Percentiles rank a stretch among this genome's conserved stretches.
Evolutionary conservation across 2,888 invertebrate genomes (phyloP).

Genomic region (Suillia variegata): DNA sequence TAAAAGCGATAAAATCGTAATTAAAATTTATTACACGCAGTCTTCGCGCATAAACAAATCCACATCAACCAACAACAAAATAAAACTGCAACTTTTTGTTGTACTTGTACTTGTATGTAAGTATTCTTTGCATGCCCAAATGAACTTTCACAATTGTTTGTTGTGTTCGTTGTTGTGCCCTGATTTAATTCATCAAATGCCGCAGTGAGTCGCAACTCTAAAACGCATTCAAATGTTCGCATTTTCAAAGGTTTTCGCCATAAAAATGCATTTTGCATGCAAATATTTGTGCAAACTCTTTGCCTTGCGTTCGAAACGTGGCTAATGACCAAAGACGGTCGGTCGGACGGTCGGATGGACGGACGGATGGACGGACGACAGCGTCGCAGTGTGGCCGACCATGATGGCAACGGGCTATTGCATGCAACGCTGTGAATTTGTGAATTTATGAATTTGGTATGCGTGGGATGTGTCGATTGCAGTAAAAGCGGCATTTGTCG

Average conservation of each 20-base stretch:
- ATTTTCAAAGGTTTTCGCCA: slow-evolving; percentile 34
- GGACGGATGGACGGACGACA: no score
- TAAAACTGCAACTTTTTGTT: no score
- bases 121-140: slow-evolving; percentile 10
- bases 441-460: slow-evolving; percentile 30
- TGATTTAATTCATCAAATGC: slow-evolving; percentile 43
- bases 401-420: not conserved
- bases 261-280: slow-evolving; percentile 44
- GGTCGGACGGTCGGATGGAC: not conserved
- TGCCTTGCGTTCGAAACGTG: not conserved
- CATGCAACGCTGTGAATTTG: slow-evolving; percentile 31
- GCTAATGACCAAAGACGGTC: slow-evolving; percentile 14
- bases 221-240: slow-evolving; percentile 21
- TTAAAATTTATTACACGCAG: not conserved
- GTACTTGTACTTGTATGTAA: no score
- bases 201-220: not conserved
- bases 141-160: slow-evolving; percentile 41
- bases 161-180: slow-evolving; percentile 42
- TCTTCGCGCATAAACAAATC: not conserved
- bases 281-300: slow-evolving; percentile 27
- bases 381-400: not conserved
- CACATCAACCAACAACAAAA: slow-evolving; percentile 25
- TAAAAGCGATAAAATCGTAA: not conserved
- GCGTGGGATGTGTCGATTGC: slow-evolving; percentile 16
- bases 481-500: slow-evolving; percentile 36